Evolutionary conservation across 2,113 vertebrate species (phyloP).

Genomic region (Sander vitreus): DNA sequence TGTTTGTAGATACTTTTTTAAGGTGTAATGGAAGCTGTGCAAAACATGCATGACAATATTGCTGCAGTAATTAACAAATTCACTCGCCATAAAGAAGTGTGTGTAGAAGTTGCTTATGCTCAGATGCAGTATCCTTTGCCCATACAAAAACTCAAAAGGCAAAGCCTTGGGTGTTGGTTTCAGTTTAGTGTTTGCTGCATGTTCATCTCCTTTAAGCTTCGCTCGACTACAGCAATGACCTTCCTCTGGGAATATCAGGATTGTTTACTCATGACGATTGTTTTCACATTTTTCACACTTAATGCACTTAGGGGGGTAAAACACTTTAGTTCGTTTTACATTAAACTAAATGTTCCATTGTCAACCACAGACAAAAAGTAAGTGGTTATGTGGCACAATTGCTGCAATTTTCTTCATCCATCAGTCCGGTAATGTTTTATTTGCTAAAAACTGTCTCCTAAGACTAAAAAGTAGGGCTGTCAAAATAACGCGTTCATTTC

Average conservation of each 20-base stretch:
- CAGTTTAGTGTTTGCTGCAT: constrained; percentile 36
- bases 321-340: constrained; percentile 33
- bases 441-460: constrained; percentile 17
- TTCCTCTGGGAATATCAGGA: constrained; percentile 36
- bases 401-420: constrained; percentile 2
- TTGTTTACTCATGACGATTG: constrained; percentile 50
- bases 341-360: background rate
- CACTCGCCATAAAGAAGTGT: background rate
- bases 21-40: background rate
- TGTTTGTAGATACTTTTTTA: background rate
- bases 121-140: background rate
- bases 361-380: background rate
- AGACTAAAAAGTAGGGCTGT: background rate
- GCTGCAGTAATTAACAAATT: constrained; percentile 5
- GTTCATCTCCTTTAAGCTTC: constrained; percentile 28
- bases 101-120: background rate
- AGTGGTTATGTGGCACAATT: background rate
- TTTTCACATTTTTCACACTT: constrained; percentile 26
- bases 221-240: constrained; percentile 34
- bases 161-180: constrained; percentile 15
- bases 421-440: background rate
- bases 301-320: constrained; percentile 15
- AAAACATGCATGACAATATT: constrained; percentile 9
- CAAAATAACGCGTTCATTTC: no score
- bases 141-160: background rate